phyloP scores from a whole-genome alignment of 2,797 vertebrate species.

The Otolemur crassicaudatus region DNA sequence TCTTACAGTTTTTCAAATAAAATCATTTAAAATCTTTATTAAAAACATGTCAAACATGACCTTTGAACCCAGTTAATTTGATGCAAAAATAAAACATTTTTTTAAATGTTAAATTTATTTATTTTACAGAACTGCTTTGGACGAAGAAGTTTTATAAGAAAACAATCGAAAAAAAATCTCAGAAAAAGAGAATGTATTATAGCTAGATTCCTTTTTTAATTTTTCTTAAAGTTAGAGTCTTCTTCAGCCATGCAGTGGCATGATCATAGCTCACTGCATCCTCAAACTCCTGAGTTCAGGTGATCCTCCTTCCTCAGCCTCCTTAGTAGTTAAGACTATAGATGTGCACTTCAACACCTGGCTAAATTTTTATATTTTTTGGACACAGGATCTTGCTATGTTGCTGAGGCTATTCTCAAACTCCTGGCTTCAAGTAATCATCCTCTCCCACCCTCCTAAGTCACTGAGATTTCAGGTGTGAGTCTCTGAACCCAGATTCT shows the following conservation, averaged over 20 bases:
- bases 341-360: too few relatives aligned
- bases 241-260: not conserved
- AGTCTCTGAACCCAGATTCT: not conserved
- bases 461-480: too few relatives aligned
- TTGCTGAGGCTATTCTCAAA: too few relatives aligned
- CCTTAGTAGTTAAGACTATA: not conserved
- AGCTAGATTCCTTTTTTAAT: not conserved
- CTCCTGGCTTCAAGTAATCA: too few relatives aligned
- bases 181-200: not conserved
- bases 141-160: not conserved
- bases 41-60: not conserved
- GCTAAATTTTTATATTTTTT: too few relatives aligned
- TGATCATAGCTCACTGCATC: not conserved
- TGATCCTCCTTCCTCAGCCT: not conserved
- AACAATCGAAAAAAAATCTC: not conserved
- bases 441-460: too few relatives aligned
- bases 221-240: not conserved
- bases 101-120: not conserved
- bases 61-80: conserved; percentile 4
- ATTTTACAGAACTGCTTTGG: not conserved
- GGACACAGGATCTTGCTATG: too few relatives aligned
- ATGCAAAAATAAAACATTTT: not conserved
- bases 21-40: not conserved
- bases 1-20: not conserved
- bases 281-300: not conserved